phyloP scores from a whole-genome alignment of 30 jellyfish, hydroid and myxozoan species.

The Hydractinia symbiolongicarpus region DNA sequence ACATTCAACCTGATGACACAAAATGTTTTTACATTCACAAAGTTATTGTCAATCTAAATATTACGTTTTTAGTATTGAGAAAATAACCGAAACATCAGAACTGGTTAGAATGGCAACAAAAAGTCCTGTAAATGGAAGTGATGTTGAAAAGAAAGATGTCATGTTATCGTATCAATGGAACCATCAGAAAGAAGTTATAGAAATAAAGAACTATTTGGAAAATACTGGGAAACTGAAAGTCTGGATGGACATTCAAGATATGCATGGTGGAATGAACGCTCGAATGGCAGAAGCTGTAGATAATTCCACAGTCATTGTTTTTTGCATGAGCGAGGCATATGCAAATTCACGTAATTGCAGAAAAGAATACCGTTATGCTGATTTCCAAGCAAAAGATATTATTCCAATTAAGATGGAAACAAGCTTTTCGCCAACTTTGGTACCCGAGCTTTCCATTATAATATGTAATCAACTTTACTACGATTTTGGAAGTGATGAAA shows the following conservation, averaged over 20 bases:
- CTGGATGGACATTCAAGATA: conserved; percentile 12
- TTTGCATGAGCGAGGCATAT: conserved; percentile 18
- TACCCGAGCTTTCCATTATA: not conserved
- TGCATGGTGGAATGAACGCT: conserved; percentile 12
- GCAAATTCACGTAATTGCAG: conserved; percentile 7
- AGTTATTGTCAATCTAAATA: too few species aligned
- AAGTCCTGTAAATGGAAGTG: too few species aligned
- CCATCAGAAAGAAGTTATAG: not conserved
- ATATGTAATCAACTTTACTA: not conserved
- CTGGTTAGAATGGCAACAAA: too few species aligned
- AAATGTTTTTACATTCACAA: too few species aligned
- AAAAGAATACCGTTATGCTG: conserved; percentile 8
- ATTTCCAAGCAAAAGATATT: not conserved
- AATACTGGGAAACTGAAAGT: not conserved
- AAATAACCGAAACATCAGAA: too few species aligned
- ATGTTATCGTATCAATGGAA: conserved; percentile 20
- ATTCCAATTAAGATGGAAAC: conserved; percentile 3
- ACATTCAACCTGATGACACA: too few species aligned
- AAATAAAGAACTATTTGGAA: not conserved
- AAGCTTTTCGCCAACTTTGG: not conserved
- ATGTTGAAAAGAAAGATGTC: not conserved
- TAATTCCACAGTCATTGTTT: not conserved
- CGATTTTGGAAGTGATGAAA: not conserved
- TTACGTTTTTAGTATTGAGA: too few species aligned
- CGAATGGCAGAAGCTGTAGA: conserved; percentile 19